Base-by-base conservation (phyloP, 2,888 invertebrate species). In the Yponomeuta sedellus region DNA sequence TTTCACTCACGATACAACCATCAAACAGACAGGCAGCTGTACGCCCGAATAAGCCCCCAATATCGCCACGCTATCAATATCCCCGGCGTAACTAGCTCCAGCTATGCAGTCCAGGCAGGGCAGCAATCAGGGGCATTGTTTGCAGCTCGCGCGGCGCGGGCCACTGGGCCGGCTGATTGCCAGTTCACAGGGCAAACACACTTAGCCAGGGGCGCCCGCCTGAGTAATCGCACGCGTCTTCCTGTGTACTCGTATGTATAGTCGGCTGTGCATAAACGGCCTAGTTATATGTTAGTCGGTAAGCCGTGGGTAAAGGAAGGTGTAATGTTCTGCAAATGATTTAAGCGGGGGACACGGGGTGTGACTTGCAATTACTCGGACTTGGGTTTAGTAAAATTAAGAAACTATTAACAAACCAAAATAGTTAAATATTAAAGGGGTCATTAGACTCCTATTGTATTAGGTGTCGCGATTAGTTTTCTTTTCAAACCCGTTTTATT, bases 101-200 rank as follows among this genome's bases (percentile, higher is more conserved):
- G 44, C 44, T 52, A 52, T 52, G 44, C 44, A 16, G 34, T 8
- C 16, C 44, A 16, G 44, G 44, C 16, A 16, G 44, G 12, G 44
- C 16, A 52, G 44, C 44, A 52, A 52, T 52, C 44, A 52, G 44
- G 16, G 44, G 3, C 44, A 52, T 52, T 52, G 44, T 52, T 52
- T 52, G 44, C 44, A 3, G 44, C 44, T 52, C 44, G 44, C 44
- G 44, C 44, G 4, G 12, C 44, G 16, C 44, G 44, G 44, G 16
- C 44, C 44, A 52, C 44, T 52, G 44, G 44, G 44, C 44, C 44
- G 44, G 16, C 16, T 52, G 44, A 52, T 52, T 52, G 44, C 44
- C 44, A 52, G 44, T 52, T 52, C 44, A 52, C 44, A 52, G 44
- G 44, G 44, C 44, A 52, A 52, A 52, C 44, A 52, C 44, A 52